Percentiles rank a stretch among this genome's conserved stretches.
phyloP scores from a whole-genome alignment of 2,888 invertebrate species.

The Meliscaeva auricollis region DNA sequence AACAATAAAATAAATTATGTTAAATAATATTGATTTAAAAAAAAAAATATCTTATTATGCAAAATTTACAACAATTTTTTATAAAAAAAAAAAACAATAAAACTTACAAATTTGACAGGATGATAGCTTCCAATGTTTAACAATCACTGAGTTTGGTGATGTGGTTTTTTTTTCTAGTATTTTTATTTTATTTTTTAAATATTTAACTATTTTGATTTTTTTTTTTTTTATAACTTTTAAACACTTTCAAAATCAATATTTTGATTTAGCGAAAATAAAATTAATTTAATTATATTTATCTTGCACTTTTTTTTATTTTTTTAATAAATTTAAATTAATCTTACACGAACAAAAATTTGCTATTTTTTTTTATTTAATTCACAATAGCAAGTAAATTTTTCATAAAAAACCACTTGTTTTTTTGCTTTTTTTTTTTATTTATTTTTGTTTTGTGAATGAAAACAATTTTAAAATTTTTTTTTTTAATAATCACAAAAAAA shows the following conservation, averaged over 20 bases:
- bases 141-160: slow-evolving; percentile 2
- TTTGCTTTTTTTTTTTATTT: slow-evolving; percentile 33
- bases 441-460: slow-evolving; percentile 28
- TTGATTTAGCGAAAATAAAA: neutral
- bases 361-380: slow-evolving; percentile 57
- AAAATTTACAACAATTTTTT: neutral
- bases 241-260: neutral
- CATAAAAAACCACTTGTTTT: slow-evolving; percentile 20
- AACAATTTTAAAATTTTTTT: slow-evolving; percentile 24
- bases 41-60: too few species aligned
- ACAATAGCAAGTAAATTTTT: slow-evolving; percentile 22
- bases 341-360: slow-evolving; percentile 25
- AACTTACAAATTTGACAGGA: slow-evolving; percentile 48
- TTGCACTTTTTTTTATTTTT: slow-evolving; percentile 36
- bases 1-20: too few species aligned
- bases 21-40: too few species aligned
- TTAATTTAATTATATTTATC: slow-evolving; percentile 1
- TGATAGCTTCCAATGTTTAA: slow-evolving; percentile 13
- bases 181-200: neutral
- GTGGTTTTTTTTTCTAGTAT: neutral
- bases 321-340: slow-evolving; percentile 8
- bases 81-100: neutral
- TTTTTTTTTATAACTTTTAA: neutral
- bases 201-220: slow-evolving; percentile 9
- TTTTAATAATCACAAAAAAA: slow-evolving; percentile 29